Evolutionary conservation across 2,797 vertebrate species (phyloP).

Genomic region (Muraenolepis orangiensis): DNA sequence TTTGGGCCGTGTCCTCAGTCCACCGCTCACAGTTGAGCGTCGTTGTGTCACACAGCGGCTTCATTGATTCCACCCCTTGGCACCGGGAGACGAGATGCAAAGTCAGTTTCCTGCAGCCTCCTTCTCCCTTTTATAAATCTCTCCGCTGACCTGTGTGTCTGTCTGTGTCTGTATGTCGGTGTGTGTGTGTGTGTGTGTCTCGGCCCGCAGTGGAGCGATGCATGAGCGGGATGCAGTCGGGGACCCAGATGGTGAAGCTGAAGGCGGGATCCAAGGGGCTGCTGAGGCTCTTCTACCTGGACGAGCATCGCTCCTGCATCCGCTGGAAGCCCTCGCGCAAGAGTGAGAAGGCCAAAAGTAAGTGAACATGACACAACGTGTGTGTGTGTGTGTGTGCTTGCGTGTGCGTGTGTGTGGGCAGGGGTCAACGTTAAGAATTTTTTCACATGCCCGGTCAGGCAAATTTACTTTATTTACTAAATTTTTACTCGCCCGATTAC

Average conservation of each 20-base stretch:
- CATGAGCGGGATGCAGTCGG: constrained; percentile 98
- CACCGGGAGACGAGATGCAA: neutral
- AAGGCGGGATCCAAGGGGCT: constrained; percentile 93
- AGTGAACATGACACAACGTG: too few relatives aligned
- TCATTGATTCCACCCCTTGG: neutral
- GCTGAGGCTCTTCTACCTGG: constrained; percentile 96
- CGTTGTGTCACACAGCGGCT: neutral
- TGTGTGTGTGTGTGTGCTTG: too few relatives aligned
- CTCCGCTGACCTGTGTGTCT: constrained; percentile 32
- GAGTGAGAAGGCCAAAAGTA: constrained; percentile 98
- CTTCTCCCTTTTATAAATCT: neutral
- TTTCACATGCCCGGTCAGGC: too few relatives aligned
- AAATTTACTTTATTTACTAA: too few relatives aligned
- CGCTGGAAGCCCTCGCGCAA: constrained; percentile 97
- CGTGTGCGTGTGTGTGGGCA: too few relatives aligned
- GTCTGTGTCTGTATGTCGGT: constrained; percentile 25
- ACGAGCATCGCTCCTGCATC: constrained; percentile 94
- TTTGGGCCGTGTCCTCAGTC: neutral
- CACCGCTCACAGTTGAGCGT: neutral
- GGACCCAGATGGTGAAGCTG: constrained; percentile 98
- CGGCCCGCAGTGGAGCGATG: constrained; percentile 92
- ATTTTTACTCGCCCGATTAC: too few relatives aligned
- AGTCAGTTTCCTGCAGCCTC: neutral
- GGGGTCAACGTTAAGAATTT: too few relatives aligned
- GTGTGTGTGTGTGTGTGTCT: constrained; percentile 21